Base-by-base conservation (phyloP, 2,888 invertebrate genomes). In the Sisyra nigra region DNA sequence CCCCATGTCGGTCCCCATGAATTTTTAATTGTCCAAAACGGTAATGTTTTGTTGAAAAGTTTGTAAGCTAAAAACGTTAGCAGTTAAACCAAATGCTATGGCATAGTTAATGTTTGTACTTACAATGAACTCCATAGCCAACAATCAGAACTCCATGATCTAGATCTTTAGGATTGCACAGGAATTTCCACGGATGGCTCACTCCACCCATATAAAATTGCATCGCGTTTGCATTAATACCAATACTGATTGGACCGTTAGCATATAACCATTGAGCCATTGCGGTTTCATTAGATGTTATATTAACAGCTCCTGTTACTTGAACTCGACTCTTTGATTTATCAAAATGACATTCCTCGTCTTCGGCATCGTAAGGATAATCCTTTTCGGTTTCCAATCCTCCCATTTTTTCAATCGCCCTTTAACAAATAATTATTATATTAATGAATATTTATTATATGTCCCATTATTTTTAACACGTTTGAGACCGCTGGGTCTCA, bases 101-200 rank as follows among this genome's bases (percentile, higher is more conserved):
- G 8, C 31, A 30, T 30, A 14, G 3, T 24, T 24, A 24, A 24
- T 24, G 24, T 24, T 34, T 15, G 37, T 50, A 67, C 71, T 66
- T 63, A 83, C 82, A 71, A 60, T 80, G 77, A 34, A 74, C 66
- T 42, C 93, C 94, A 57, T 78, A 96, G 44, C 96, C 94, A 2
- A 94, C 93, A 54, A 96, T 84, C 2, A 96, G 71, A n/a, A 94
- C 94, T 2, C 94, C 96, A 57, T 96, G 94, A 64, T 96, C 92
- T 29, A 96, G 62, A 55, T 73, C 73, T 1, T 65, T 66, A 2
- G 82, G 80, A 53, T 68, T 74, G 61, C 91, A 92, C 10, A 94
- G 67, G 53, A 81, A 69, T 55, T 79, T 81, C 73, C 77, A 84
- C 0, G 94, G 94, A 66, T 96, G 93, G 0, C 93, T 91, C 10